These are phyloP conservation scores for Pilophorus perplexus DNA, from an alignment of 2,888 invertebrate genomes.

Conservation along the genomic window DNA sequence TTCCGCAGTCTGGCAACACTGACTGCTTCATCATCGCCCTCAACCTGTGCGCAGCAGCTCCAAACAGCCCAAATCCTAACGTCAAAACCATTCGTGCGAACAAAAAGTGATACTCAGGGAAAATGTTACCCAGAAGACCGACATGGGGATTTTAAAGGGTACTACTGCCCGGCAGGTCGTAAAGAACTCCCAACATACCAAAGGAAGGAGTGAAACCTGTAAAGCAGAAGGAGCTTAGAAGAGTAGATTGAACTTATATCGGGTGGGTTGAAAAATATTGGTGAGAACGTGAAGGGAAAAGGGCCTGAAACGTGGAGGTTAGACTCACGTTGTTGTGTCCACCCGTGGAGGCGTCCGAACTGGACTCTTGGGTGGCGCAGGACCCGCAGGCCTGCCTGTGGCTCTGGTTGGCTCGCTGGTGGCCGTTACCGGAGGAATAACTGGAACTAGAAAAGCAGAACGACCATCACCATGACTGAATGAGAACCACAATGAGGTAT, in stretches of 20 bases:
- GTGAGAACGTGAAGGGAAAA: neutral
- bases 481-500: no score
- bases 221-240: no score
- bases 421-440: neutral
- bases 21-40: no score
- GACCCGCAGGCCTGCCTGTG: conserved; percentile 21
- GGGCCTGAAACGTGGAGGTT: neutral
- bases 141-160: neutral
- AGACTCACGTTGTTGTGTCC: conserved; percentile 36
- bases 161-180: neutral
- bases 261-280: neutral
- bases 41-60: no score
- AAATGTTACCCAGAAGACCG: conserved; percentile 2
- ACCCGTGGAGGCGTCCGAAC: conserved; percentile 31
- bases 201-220: no score
- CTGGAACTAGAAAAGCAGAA: no score
- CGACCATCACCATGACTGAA: no score
- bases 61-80: no score
- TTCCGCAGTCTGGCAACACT: no score
- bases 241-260: no score
- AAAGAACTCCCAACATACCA: neutral
- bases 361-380: conserved; percentile 27
- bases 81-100: neutral
- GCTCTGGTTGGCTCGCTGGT: neutral
- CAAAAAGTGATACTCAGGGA: neutral